phyloP scores from a whole-genome alignment of 1,140 invertebrate species.

The Anastatus disparis region DNA sequence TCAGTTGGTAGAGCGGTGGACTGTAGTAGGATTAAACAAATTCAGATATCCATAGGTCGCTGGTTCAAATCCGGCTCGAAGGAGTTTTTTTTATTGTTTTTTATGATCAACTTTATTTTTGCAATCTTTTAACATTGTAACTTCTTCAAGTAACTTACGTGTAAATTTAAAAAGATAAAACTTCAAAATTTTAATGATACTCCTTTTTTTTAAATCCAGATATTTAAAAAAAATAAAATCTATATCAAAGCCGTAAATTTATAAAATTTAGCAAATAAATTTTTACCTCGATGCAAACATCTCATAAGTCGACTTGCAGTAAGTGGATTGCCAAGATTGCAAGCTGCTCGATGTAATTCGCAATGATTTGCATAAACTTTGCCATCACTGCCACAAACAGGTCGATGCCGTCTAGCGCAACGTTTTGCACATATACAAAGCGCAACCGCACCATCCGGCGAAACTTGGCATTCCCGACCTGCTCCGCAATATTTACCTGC shows the following conservation, averaged over 20 bases:
- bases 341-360: conserved; percentile 78
- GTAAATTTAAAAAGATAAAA: no score
- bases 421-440: conserved; percentile 74
- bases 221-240: no score
- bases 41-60: conserved; percentile 57
- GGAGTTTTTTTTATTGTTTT: conserved; percentile 48
- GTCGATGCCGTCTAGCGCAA: conserved; percentile 68
- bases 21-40: conserved; percentile 71
- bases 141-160: no score
- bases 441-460: conserved; percentile 64
- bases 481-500: conserved; percentile 74
- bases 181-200: no score
- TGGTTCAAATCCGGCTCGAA: conserved; percentile 64
- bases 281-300: conserved; percentile 65
- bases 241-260: no score
- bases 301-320: conserved; percentile 68
- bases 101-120: no score
- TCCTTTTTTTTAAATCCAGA: no score
- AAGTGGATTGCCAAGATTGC: conserved; percentile 70
- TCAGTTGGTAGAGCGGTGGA: conserved; percentile 91
- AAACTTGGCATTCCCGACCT: conserved; percentile 74
- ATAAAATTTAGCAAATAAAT: no score
- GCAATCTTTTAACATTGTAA: no score
- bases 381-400: conserved; percentile 81
- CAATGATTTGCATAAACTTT: conserved; percentile 81